These are phyloP conservation scores for Stegodyphus dumicola DNA, from an alignment of 1,140 invertebrate species.

Conservation along the genomic window DNA sequence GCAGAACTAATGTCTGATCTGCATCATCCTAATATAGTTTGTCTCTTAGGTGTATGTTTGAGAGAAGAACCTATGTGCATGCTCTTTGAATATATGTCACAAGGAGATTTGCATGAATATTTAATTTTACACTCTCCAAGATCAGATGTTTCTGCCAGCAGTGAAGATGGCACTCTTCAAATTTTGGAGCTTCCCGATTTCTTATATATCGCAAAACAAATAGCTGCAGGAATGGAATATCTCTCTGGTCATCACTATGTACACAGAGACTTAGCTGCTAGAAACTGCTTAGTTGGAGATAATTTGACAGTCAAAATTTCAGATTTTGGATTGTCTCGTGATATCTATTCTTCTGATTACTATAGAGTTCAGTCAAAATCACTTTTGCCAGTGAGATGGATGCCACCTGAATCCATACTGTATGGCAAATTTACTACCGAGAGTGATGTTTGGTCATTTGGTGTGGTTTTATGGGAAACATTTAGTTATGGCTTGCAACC, in stretches of 20 bases:
- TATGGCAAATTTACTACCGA: constrained; percentile 97
- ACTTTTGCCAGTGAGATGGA: constrained; percentile 76
- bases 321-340: constrained; percentile 91
- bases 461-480: constrained; percentile 97
- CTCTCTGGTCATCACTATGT: constrained; percentile 94
- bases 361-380: constrained; percentile 72
- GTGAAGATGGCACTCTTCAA: constrained; percentile 41
- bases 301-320: constrained; percentile 95
- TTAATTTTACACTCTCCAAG: constrained; percentile 86
- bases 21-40: constrained; percentile 95
- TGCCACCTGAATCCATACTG: constrained; percentile 96
- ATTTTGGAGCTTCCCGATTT: constrained; percentile 82
- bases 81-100: constrained; percentile 96
- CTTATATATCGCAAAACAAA: constrained; percentile 86
- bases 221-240: constrained; percentile 96
- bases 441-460: constrained; percentile 98
- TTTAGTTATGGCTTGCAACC: constrained; percentile 96
- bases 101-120: constrained; percentile 94
- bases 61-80: constrained; percentile 93
- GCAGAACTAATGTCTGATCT: constrained; percentile 94
- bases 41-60: constrained; percentile 90
- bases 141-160: constrained; percentile 75
- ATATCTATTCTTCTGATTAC: constrained; percentile 87
- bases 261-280: constrained; percentile 93
- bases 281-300: constrained; percentile 95